Percentiles rank a stretch among this genome's conserved stretches.
These are phyloP conservation scores for Furcifer pardalis DNA, from an alignment of 2,797 vertebrate species.

Conservation along the genomic window DNA sequence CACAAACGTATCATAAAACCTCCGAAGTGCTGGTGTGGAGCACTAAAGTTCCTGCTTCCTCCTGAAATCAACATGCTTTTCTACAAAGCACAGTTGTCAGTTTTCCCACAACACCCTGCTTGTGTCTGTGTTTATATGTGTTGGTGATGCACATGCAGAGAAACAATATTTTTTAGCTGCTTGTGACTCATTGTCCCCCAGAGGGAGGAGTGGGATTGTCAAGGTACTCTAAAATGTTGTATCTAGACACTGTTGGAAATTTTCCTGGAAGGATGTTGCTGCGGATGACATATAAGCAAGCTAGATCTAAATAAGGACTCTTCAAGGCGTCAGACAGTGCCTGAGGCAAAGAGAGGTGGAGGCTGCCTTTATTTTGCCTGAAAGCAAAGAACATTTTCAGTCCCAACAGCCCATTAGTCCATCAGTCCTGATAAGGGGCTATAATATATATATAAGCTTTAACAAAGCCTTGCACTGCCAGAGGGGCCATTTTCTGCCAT, in stretches of 20 bases:
- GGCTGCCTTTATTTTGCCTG: slow-evolving; percentile 23
- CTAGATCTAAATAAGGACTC: slow-evolving; percentile 8
- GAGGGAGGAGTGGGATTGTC: neutral
- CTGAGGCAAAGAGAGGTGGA: slow-evolving; percentile 2
- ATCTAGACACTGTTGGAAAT: neutral
- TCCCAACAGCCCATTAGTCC: slow-evolving; percentile 3
- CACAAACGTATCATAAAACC: neutral
- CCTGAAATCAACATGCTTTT: neutral
- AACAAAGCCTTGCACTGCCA: slow-evolving; percentile 8
- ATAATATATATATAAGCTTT: neutral
- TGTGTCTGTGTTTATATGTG: neutral
- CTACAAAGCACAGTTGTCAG: neutral
- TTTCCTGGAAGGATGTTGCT: neutral
- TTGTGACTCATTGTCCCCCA: neutral
- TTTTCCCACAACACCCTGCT: neutral
- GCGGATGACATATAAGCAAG: neutral
- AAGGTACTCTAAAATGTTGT: neutral
- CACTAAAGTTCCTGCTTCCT: neutral
- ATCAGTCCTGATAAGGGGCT: slow-evolving; percentile 8
- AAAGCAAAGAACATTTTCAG: slow-evolving; percentile 14
- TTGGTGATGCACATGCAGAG: neutral
- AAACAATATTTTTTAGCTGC: neutral
- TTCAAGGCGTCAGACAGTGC: slow-evolving; percentile 22
- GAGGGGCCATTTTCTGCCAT: neutral
- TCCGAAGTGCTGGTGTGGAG: neutral